phyloP scores from a whole-genome alignment of 1,140 invertebrate species.

The Nasonia longicornis region DNA sequence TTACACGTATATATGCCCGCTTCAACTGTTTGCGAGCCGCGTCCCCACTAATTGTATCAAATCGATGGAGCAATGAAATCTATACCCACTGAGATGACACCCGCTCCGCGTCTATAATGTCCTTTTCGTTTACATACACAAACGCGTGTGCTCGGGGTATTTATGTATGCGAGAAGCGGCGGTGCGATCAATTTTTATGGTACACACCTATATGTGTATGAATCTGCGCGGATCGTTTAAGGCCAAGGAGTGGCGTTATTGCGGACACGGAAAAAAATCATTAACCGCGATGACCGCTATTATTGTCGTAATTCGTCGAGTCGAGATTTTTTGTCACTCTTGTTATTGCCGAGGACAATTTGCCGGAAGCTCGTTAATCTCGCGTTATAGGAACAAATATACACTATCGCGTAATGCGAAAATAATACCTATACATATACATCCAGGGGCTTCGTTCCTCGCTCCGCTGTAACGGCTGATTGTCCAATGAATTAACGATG shows the following conservation, averaged over 20 bases:
- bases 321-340: not conserved
- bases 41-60: not conserved
- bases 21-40: not conserved
- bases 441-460: no score
- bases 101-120: no score
- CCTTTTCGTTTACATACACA: not conserved
- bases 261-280: conserved; percentile 9
- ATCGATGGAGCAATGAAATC: not conserved
- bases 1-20: no score
- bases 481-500: no score
- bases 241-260: not conserved
- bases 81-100: not conserved
- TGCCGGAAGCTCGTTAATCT: not conserved
- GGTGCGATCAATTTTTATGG: not conserved
- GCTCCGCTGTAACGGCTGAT: no score
- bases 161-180: no score
- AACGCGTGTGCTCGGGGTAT: not conserved
- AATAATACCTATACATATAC: not conserved
- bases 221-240: no score
- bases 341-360: not conserved
- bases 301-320: not conserved
- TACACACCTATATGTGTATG: no score
- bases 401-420: not conserved
- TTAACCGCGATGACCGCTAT: not conserved
- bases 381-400: not conserved